Base-by-base conservation (phyloP, 2,113 vertebrate species). In the Synchiropus splendidus region DNA sequence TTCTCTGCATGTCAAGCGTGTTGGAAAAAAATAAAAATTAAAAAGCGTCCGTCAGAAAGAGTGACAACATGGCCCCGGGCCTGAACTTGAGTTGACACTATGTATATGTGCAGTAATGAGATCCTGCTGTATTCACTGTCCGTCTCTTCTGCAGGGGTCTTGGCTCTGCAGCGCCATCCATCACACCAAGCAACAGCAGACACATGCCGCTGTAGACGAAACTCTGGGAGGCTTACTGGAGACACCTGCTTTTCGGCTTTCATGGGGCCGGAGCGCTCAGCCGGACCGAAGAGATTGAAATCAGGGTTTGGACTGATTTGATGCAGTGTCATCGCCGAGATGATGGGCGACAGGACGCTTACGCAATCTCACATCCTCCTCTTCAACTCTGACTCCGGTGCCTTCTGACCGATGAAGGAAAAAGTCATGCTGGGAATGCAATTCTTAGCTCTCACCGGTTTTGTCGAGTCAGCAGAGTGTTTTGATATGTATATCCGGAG, bases 31-130 rank as follows among this genome's bases (percentile, higher is more conserved):
- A n/a, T n/a, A n/a, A n/a, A n/a, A n/a, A n/a, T n/a, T n/a, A n/a
- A n/a, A n/a, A 66, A 71, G 34, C 39, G 21, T 32, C 63, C 55
- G 47, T 63, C 42, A 64, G 63, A 76, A 58, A 70, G 64, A 61
- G 42, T 71, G 66, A 75, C 74, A 60, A 42, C 62, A 65, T 38
- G 31, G 49, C 55, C 32, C 10, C 32, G 17, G 27, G 55, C 17
- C 33, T 42, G 51, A 62, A 52, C 44, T 54, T 55, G 36, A 58
- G 57, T 45, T 68, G 71, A 77, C 66, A 61, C 18, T 32, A 36
- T 61, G 51, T 59, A 41, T 66, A 61, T 57, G 21, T 58, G 39
- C 48, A 56, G 32, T 48, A 75, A 74, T 75, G 63, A 64, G 54
- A 67, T 64, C 72, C 70, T 50, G 63, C 66, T 77, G 75, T 54